Conservation (phyloP, 1,140 invertebrate species). For the Anoplophora glabripennis region DNA sequence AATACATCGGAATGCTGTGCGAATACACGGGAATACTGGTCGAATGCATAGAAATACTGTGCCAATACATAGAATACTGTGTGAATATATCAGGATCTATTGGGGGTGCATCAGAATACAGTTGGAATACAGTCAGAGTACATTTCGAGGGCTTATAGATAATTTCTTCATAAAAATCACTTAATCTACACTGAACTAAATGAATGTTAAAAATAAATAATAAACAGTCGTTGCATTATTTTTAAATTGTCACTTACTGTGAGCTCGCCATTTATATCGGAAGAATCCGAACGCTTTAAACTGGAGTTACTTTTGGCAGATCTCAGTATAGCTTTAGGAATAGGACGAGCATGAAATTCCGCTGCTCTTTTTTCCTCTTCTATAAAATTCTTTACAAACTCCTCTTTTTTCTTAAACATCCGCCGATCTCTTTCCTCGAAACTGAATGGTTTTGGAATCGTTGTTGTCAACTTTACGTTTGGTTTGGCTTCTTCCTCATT, state of each 20-base stretch:
- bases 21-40: too few species aligned
- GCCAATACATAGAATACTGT: too few species aligned
- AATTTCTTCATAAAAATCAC: too few species aligned
- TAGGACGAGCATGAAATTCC: conserved; percentile 50
- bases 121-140: conserved; percentile 1
- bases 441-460: conserved; percentile 51
- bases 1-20: too few species aligned
- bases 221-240: background rate
- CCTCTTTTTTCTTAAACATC: conserved; percentile 47
- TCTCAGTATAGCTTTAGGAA: conserved; percentile 40
- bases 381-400: conserved; percentile 52
- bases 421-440: conserved; percentile 54
- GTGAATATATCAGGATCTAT: too few species aligned
- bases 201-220: background rate
- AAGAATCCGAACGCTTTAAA: background rate
- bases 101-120: too few species aligned
- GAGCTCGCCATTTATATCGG: background rate
- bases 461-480: conserved; percentile 25
- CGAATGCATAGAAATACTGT: too few species aligned
- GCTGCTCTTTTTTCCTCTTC: conserved; percentile 48
- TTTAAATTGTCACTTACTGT: background rate
- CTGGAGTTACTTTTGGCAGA: background rate
- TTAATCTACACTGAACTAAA: too few species aligned
- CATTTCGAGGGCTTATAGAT: background rate
- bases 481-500: conserved; percentile 8